Evolutionary conservation across 2,888 invertebrate genomes (phyloP).

Genomic region (Salpingus planirostris): DNA sequence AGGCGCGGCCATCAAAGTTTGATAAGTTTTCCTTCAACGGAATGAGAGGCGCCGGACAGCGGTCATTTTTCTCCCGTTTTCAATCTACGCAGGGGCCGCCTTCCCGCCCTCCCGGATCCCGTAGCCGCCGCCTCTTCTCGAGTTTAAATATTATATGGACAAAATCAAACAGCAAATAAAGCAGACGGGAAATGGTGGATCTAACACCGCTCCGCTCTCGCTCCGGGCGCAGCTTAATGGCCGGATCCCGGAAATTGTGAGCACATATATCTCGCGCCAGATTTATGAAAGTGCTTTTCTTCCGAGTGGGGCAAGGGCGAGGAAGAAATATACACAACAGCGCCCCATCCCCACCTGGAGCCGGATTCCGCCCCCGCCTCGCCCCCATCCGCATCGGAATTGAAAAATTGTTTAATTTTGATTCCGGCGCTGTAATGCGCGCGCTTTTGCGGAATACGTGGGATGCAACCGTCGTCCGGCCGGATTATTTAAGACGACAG

Average conservation of each 20-base stretch:
- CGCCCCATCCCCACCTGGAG: constrained; percentile 27
- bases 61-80: constrained; percentile 50
- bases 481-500: constrained; percentile 35
- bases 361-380: constrained; percentile 13
- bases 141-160: constrained; percentile 32
- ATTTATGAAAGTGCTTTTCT: constrained; percentile 77
- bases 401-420: too few species aligned
- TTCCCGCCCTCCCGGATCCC: not conserved
- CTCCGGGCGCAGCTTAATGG: constrained; percentile 55
- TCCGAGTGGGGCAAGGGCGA: constrained; percentile 36
- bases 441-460: too few species aligned
- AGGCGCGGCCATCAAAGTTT: constrained; percentile 42
- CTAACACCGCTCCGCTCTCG: constrained; percentile 33
- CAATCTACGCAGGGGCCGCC: constrained; percentile 39
- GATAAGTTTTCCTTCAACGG: constrained; percentile 40
- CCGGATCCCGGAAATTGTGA: constrained; percentile 86
- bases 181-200: constrained; percentile 33
- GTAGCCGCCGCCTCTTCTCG: constrained; percentile 7
- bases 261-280: constrained; percentile 83
- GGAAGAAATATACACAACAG: constrained; percentile 41
- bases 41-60: constrained; percentile 41
- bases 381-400: constrained; percentile 3
- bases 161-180: constrained; percentile 41
- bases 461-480: constrained; percentile 24
- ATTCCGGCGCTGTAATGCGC: too few species aligned